Conservation (phyloP, 92 coral and sea anemone genomes). For the Parazoanthus swiftii region DNA sequence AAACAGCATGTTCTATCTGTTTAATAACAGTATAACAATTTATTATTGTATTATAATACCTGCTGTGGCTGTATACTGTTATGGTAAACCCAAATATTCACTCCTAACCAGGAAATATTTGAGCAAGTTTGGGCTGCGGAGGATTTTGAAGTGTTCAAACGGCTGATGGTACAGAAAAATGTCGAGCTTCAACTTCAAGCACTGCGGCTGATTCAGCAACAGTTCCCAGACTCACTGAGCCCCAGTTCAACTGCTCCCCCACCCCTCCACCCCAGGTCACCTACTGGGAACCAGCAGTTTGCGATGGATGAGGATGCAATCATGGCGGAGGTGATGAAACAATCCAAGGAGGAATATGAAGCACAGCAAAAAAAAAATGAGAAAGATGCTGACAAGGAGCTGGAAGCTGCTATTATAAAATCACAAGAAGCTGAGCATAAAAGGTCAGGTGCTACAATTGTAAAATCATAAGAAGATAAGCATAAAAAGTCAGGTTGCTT, state of each 20-base stretch:
- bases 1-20: too few relatives aligned
- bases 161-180: constrained; percentile 87
- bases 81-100: neutral
- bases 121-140: constrained; percentile 98
- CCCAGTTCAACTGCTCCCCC: constrained; percentile 25
- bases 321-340: constrained; percentile 82
- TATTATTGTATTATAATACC: too few relatives aligned
- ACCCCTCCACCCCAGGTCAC: constrained; percentile 7
- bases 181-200: constrained; percentile 94
- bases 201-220: constrained; percentile 77
- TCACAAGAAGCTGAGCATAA: constrained; percentile 72
- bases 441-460: constrained; percentile 51
- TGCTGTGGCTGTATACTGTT: neutral
- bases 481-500: too few relatives aligned
- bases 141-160: constrained; percentile 89
- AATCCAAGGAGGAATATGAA: constrained; percentile 85
- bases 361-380: constrained; percentile 49
- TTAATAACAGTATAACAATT: too few relatives aligned
- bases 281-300: neutral
- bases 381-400: constrained; percentile 57
- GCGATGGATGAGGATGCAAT: constrained; percentile 80
- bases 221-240: constrained; percentile 44
- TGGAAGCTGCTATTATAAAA: constrained; percentile 67
- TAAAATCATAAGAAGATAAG: too few relatives aligned
- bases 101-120: constrained; percentile 70